Evolutionary conservation across 1,140 invertebrate genomes (phyloP), one percentile per base, ranked within the genome.

Genomic region (Sinella curviseta): DNA sequence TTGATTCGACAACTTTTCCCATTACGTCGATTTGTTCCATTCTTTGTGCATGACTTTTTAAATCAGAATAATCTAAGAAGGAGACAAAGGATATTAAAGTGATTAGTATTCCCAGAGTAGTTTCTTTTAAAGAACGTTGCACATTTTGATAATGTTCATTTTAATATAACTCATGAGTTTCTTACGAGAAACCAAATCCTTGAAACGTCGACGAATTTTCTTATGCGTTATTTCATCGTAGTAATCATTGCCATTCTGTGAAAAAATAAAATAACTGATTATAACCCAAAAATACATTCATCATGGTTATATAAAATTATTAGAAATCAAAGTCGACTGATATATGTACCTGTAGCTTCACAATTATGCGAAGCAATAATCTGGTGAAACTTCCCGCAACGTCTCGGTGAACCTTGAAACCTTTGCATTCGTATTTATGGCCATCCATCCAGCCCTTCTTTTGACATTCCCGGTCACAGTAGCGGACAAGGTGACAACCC

Each of bases 131-230:
- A n/a, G n/a, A n/a, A n/a, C n/a, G n/a, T n/a, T n/a, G n/a, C n/a
- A n/a, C n/a, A n/a, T n/a, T n/a, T 30, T 4, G 16, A 17, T 16
- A 82, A 67, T 36, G 78, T 24, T 30, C 17, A 30, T 20, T 35
- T n/a, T n/a, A n/a, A 79, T 80, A 80, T 20, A 79, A 31, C 26
- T 65, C 70, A 20, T 76, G n/a, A n/a, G n/a, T n/a, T n/a, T n/a
- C 28, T 91, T 88, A 95, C 94, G 94, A 31, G 94, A 94, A 93
- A 95, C 94, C 3, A 95, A 86, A 87, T 95, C 93, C 82, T 92
- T 92, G 87, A 94, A 95, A 86, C 90, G 91, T 81, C 94, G 88
- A 80, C 90, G 94, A 14, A 89, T 90, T 28, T 89, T 91, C 39
- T 90, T 86, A 1, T 90, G 88, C 83, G 94, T 94, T 85, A 91